Evolutionary conservation across 2,888 invertebrate genomes (phyloP), one percentile per base, ranked within the genome.

Genomic region (Hyalella azteca): DNA sequence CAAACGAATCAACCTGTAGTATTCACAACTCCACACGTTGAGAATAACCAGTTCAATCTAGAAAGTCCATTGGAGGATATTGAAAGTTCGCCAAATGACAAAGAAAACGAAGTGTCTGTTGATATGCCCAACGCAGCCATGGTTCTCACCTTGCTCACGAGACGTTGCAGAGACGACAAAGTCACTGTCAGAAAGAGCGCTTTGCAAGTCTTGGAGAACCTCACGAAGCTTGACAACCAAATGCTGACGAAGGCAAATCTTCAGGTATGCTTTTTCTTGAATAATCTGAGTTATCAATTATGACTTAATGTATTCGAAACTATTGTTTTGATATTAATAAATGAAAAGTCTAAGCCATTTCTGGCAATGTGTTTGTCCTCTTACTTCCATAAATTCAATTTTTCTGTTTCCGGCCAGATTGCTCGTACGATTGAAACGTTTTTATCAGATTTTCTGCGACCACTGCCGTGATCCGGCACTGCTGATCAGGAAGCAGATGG

Each of bases 101-200:
- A 79, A 19, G 81, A 78, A 7, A 78, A 80, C 1, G 83, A 84
- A 15, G 77, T 19, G 5, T 9, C 36, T 0, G n/a, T 66, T 50
- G 73, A 80, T 22, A 49, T 84, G n/a, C 84, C 84, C 40, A 82
- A 84, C 77, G 84, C 81, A n/a, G 76, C 39, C 22, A 78, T 81
- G 75, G 84, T 89, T 19, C 85, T 88, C 45, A 78, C 86, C 0
- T 88, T 90, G 88, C 82, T 91, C 15, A 86, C 87, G 48, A 85
- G 88, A 0, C 86, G 90, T 59, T 86, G 88, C 26, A 86, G 88
- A n/a, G 91, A 91, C 84, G 89, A 89, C 75, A 89, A 90, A 86
- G 91, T 90, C n/a, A 87, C 88, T 82, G 90, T 91, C n/a, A 87
- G 91, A 9, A 90, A 89, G 84, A 87, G 88, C 19, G 88, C 90